A percentile compares a stretch with the other conserved stretches of the same genome.
Conservation (phyloP, 2,888 invertebrate genomes). For the Chaetoderma sp. region DNA sequence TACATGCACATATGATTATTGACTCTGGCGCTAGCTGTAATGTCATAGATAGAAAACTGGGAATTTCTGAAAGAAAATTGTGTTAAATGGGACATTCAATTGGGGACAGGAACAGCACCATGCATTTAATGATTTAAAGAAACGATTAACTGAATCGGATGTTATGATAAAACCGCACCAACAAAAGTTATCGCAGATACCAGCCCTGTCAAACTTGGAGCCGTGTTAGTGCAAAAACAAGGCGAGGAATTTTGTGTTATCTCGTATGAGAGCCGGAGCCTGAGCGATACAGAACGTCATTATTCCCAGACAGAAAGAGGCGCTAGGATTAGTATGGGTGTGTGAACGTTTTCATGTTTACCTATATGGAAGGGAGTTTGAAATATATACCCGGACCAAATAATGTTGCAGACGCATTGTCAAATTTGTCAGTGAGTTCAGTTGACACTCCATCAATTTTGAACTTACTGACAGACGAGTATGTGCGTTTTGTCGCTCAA, state of each 20-base stretch:
- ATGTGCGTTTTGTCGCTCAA: conserved; percentile 7
- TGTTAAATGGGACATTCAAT: neutral
- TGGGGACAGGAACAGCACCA: neutral
- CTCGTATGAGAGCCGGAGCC: neutral
- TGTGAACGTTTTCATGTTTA: conserved; percentile 26
- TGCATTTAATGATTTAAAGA: neutral
- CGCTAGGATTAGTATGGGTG: conserved; percentile 20
- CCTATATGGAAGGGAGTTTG: conserved; percentile 19
- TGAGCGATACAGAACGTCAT: neutral
- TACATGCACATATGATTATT: neutral
- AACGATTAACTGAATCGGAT: neutral
- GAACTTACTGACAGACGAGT: conserved; percentile 2
- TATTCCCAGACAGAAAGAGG: conserved; percentile 13
- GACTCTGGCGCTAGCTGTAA: conserved; percentile 14
- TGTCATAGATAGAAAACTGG: conserved; percentile 12
- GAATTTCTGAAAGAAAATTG: conserved; percentile 1
- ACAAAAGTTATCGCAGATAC: too few species aligned
- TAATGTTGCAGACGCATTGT: conserved; percentile 9
- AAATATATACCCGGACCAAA: neutral
- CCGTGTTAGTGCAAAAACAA: neutral
- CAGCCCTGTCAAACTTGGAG: neutral
- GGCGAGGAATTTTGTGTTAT: neutral
- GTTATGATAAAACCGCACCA: too few species aligned
- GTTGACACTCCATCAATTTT: neutral
- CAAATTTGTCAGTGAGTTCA: neutral